phyloP scores from a whole-genome alignment of 2,797 vertebrate species.

The Melanogrammus aeglefinus region DNA sequence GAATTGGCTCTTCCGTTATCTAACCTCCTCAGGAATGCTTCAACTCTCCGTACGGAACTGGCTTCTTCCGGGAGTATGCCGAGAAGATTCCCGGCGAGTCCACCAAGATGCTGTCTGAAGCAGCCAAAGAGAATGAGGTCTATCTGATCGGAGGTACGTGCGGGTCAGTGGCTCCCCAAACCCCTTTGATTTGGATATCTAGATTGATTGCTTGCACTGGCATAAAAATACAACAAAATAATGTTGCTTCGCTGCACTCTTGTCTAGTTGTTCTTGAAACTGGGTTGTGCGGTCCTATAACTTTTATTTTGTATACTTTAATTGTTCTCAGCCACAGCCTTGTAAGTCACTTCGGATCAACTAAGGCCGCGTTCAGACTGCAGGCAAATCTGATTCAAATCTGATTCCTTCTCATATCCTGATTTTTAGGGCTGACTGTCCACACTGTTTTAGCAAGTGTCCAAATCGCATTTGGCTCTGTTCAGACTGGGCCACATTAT shows the following conservation, averaged over 20 bases:
- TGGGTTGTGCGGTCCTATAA: background rate
- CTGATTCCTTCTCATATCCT: no score
- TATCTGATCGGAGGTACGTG: constrained; percentile 89
- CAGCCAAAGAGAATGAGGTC: constrained; percentile 83
- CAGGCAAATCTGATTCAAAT: no score
- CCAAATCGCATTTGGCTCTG: no score
- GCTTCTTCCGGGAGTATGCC: constrained; percentile 85
- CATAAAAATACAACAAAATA: background rate
- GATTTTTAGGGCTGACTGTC: no score
- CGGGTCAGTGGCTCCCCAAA: background rate
- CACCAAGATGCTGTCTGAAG: constrained; percentile 82
- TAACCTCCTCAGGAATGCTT: constrained; percentile 84
- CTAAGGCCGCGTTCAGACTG: no score
- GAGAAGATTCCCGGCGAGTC: constrained; percentile 93
- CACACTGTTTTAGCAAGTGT: no score
- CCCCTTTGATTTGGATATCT: background rate
- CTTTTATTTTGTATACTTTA: background rate
- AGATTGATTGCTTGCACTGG: background rate
- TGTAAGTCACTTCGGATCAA: background rate
- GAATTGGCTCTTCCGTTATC: background rate
- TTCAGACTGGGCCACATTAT: no score
- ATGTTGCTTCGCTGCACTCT: no score
- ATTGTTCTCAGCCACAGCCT: background rate
- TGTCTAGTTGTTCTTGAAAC: background rate
- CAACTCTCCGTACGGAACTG: constrained; percentile 92